Evolutionary conservation across 2,888 invertebrate species (phyloP), one percentile per base, ranked within the genome.

Genomic region (Pseudoips prasinana): DNA sequence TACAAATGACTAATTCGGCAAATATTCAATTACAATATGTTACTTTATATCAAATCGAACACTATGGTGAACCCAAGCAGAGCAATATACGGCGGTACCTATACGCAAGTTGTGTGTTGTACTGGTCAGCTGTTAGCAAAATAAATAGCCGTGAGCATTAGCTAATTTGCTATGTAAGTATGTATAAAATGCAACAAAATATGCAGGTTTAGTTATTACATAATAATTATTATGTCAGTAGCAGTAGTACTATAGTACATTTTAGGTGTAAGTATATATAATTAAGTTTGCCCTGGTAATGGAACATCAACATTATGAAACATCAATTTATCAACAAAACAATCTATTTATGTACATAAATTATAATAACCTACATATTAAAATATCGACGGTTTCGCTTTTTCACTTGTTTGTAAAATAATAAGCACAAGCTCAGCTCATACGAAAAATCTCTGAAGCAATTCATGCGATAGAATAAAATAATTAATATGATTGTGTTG

Each of bases 1-100:
- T 80, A 79, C 76, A 75, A 75, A 76, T 78, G 71, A 79, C 80
- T 86, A 85, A 85, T 85, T 85, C 86, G 85, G 86, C 77, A 79
- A 73, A 77, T 76, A 55, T 73, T 81, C 69, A 66, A 20, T 20
- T 58, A 67, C 70, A 68, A n/a, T n/a, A n/a, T n/a, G n/a, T 64
- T 69, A 67, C 53, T 73, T 68, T 70, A 74, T 69, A 75, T 65
- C 74, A 77, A 55, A 43, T 58, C 52, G 59, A 85, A 84, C 82
- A 85, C 82, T 80, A 82, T 77, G 70, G 68, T 82, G 83, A 73
- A 69, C 63, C 62, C 63, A 65, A 64, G 64, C 60, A 48, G 58
- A 54, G 47, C 43, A 44, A 46, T 48, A 49, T n/a, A n/a, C n/a
- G n/a, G n/a, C n/a, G n/a, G n/a, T n/a, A n/a, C n/a, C n/a, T 47